Evolutionary conservation across 2,797 vertebrate species (phyloP), one percentile per base, ranked within the genome.

Genomic region (Toxotes lorentzi): DNA sequence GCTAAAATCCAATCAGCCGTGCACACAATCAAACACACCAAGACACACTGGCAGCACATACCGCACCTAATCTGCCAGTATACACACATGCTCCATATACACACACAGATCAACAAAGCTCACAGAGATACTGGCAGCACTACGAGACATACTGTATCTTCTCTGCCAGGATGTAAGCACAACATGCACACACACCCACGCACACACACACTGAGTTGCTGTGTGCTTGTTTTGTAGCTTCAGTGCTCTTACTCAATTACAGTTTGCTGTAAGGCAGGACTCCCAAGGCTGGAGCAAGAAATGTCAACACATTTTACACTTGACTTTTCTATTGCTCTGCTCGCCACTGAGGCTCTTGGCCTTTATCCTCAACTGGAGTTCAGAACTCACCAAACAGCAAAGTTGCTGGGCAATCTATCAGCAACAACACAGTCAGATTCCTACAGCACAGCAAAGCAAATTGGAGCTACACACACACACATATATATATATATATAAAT

Each of bases 231-330:
- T 68, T 57, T 75, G 81, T 61, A 81, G 83, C 86, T 60, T 30
- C 66, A 4, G 80, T 68, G 82, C 73, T 89, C 89, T 76, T 75
- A 82, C 86, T 91, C 89, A 66, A 78, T 90, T 87, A 89, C 86
- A 89, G 84, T 71, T 78, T 73, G 88, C 85, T 80, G 84, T 73
- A 51, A 82, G 87, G 73, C 58, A 68, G 70, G 66, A 64, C 78
- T 91, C 88, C 82, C 84, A 27, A 60, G 77, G 82, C 86, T 17
- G 59, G 70, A 82, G 86, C 78, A 41, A 78, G 70, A 87, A 91
- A 91, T 76, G 82, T 86, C 88, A 89, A 91, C 89, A 84, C 80
- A 76, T 87, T 91, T 83, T 85, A 73, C 78, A 84, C 82, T 87
- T 56, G 64, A 89, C 87, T 90, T 83, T 89, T 86, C 82, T 76